These are phyloP conservation scores for Cryptocephalus moraei DNA, from an alignment of 2,888 invertebrate genomes.

Conservation along the genomic window DNA sequence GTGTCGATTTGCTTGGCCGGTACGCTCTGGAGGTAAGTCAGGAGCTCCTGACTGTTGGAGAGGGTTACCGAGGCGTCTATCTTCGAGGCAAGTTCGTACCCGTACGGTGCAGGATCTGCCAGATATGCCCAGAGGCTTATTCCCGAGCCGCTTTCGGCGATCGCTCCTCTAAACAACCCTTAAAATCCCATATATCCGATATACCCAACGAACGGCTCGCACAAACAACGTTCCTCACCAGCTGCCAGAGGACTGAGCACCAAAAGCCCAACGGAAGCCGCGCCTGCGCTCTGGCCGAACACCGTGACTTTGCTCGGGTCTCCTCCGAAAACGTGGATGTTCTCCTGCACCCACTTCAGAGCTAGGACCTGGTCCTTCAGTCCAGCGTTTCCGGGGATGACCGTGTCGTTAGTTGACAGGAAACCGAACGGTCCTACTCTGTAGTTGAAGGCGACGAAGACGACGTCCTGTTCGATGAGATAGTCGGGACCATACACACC, in stretches of 20 bases:
- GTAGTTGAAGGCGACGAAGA: slow-evolving; percentile 29
- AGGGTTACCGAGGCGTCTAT: slow-evolving; percentile 3
- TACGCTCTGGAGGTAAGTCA: slow-evolving; percentile 12
- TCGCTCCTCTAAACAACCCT: slow-evolving; percentile 14
- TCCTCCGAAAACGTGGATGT: slow-evolving; percentile 18
- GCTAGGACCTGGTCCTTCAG: slow-evolving; percentile 19
- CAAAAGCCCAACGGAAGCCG: slow-evolving; percentile 14
- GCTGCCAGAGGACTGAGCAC: slow-evolving; percentile 12
- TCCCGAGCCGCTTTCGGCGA: slow-evolving; percentile 16
- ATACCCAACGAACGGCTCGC: not conserved
- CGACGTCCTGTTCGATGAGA: slow-evolving; percentile 23
- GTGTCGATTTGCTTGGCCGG: slow-evolving; percentile 15
- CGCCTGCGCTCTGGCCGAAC: slow-evolving; percentile 20
- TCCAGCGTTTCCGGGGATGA: slow-evolving; percentile 16
- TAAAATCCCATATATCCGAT: not conserved
- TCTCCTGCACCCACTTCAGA: slow-evolving; percentile 16
- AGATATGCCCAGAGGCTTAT: slow-evolving; percentile 8
- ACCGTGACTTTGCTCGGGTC: slow-evolving; percentile 15
- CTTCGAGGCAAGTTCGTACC: slow-evolving; percentile 9
- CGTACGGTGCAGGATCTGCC: slow-evolving; percentile 8
- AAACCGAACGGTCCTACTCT: slow-evolving; percentile 27
- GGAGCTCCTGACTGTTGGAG: slow-evolving; percentile 8
- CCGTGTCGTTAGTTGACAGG: slow-evolving; percentile 14
- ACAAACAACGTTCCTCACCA: slow-evolving; percentile 7
- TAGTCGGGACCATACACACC: slow-evolving; percentile 33